Base-by-base conservation (phyloP, 2,113 vertebrate species). In the Chaetodon trifascialis region DNA sequence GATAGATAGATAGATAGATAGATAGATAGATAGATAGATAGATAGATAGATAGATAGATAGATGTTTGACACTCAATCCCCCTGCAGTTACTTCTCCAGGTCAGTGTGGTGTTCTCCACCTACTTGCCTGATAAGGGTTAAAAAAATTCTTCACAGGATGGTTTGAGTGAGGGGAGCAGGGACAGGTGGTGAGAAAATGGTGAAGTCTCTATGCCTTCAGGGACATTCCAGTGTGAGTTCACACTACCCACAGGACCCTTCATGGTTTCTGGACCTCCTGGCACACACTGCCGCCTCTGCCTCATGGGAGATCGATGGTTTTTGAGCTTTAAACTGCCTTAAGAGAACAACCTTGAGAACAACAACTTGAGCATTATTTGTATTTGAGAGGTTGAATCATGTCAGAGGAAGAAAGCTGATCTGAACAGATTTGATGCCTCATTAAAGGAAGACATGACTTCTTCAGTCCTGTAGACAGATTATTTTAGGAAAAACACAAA, bases 181-280 rank as follows among this genome's bases (percentile, higher is more conserved):
- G 73, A 46, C 78, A 89, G 86, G 79, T 87, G 90, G 55, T 81
- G 55, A 63, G 58, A 65, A 87, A 64, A 72, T 62, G 64, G 58
- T 80, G 82, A 80, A 83, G 90, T 63, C 5, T 72, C 36, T 46
- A 71, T 14, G 79, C 88, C 92, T 91, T 23, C 66, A 49, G 91
- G 89, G 86, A 89, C 85, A 91, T 93, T 92, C 90, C 88, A 83
- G 55, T 47, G 30, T 62, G 34, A 67, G 77, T 76, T 91, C 54
- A 82, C 17, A 60, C 65, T 16, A 64, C 47, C 65, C 25, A 76
- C 59, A 74, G 40, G 73, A 67, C 40, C 36, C 60, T 54, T 72
- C 12, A 51, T 54, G 16, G 47, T 36, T 65, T 51, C 78, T 73
- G 63, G 83, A 81, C 71, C 68, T 69, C 49, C 40, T 25, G 23